These are phyloP conservation scores for Neuroscelio doddi DNA, from an alignment of 2,888 invertebrate species.

Conservation along the genomic window DNA sequence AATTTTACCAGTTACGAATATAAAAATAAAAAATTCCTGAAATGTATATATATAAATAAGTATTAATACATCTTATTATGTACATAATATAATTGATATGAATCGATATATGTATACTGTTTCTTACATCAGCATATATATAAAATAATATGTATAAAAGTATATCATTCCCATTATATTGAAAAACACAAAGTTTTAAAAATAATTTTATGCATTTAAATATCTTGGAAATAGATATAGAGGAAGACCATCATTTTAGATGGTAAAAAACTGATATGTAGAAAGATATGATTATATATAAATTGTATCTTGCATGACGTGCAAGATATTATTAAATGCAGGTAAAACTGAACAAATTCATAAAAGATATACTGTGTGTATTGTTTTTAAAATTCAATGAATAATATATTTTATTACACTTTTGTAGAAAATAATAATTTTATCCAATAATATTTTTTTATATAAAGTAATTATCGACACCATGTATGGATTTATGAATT, in stretches of 20 bases:
- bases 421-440: too few species aligned
- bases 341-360: too few species aligned
- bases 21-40: too few species aligned
- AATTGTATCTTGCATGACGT: slow-evolving; percentile 20
- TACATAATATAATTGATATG: slow-evolving; percentile 23
- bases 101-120: slow-evolving; percentile 2
- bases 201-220: slow-evolving; percentile 1
- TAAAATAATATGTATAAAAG: slow-evolving; percentile 7
- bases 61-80: slow-evolving; percentile 12
- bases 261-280: slow-evolving; percentile 16
- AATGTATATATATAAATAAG: background rate
- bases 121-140: background rate
- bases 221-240: background rate
- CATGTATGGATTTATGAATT: too few species aligned
- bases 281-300: slow-evolving; percentile 22
- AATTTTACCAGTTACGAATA: too few species aligned
- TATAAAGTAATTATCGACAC: too few species aligned
- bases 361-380: too few species aligned
- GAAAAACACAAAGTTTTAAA: slow-evolving; percentile 7
- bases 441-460: too few species aligned
- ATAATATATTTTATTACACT: too few species aligned
- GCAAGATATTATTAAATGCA: background rate
- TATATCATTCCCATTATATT: slow-evolving; percentile 5
- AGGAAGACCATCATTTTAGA: slow-evolving; percentile 15
- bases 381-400: too few species aligned